Conservation (phyloP, 64 coral and sea anemone species). For the Montipora sp. region DNA sequence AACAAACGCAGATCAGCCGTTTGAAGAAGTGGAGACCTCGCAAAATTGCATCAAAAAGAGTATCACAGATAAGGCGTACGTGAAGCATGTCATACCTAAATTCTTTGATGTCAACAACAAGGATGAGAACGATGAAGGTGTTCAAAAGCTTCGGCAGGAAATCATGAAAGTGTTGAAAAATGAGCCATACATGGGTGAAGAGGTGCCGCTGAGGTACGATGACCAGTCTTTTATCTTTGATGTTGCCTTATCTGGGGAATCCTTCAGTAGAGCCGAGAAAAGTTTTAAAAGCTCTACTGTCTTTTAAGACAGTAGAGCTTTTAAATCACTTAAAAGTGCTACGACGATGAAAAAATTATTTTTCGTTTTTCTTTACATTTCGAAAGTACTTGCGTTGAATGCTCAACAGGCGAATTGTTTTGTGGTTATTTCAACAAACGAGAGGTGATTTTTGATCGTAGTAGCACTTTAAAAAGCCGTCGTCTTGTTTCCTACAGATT, state of each 20-base stretch:
- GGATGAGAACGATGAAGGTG: conserved; percentile 26
- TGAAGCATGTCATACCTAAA: conserved; percentile 53
- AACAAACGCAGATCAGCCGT: conserved; percentile 5
- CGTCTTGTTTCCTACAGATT: no score
- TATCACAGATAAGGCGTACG: conserved; percentile 40
- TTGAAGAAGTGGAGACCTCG: conserved; percentile 43
- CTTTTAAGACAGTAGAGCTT: no score
- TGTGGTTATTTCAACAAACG: no score
- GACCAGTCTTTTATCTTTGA: background rate
- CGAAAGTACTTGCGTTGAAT: no score
- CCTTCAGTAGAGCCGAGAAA: no score
- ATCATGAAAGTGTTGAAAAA: conserved; percentile 53
- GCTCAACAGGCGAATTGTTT: no score
- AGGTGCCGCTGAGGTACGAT: conserved; percentile 42
- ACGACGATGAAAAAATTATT: no score
- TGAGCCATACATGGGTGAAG: conserved; percentile 85
- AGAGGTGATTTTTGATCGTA: no score
- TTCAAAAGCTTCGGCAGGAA: conserved; percentile 53
- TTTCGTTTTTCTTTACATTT: no score
- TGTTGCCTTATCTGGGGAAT: background rate
- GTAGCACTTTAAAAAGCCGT: no score
- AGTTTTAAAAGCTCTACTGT: no score
- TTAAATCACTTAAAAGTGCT: no score
- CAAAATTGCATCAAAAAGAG: conserved; percentile 61
- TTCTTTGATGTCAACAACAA: conserved; percentile 79